phyloP scores from a whole-genome alignment of 2,113 vertebrate genomes.

The Tyto alba region DNA sequence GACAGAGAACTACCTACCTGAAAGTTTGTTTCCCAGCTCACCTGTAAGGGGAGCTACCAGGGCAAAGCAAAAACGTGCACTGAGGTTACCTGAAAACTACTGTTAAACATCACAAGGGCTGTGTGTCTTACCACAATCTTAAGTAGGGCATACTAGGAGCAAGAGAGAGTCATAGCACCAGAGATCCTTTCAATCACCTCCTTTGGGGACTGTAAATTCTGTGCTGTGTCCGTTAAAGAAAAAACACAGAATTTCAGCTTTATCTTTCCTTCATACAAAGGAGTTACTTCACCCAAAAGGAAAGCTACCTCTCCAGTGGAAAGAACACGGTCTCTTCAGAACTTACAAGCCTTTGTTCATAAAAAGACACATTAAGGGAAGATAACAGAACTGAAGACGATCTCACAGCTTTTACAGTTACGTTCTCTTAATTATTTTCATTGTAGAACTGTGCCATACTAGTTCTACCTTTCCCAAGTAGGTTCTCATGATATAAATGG shows the following conservation, averaged over 20 bases:
- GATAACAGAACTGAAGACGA: neutral
- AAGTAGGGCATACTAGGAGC: neutral
- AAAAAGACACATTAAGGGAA: neutral
- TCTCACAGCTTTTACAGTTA: neutral
- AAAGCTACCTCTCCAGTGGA: neutral
- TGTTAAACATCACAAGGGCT: neutral
- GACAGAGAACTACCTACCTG: neutral
- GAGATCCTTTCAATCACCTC: neutral
- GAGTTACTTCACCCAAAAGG: neutral
- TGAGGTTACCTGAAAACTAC: neutral
- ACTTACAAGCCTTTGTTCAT: neutral
- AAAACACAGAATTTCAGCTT: neutral
- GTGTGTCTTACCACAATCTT: neutral
- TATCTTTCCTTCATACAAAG: neutral
- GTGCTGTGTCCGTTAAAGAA: neutral
- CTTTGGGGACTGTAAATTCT: neutral
- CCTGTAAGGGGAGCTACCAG: neutral
- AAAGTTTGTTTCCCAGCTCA: neutral
- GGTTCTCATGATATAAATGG: neutral
- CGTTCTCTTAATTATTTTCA: neutral
- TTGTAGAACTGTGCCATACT: neutral
- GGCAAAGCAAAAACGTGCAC: neutral
- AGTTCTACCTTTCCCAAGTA: neutral
- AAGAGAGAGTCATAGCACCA: neutral
- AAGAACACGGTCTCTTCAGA: neutral